phyloP scores from a whole-genome alignment of 1,140 invertebrate genomes.

The Achroia grisella region DNA sequence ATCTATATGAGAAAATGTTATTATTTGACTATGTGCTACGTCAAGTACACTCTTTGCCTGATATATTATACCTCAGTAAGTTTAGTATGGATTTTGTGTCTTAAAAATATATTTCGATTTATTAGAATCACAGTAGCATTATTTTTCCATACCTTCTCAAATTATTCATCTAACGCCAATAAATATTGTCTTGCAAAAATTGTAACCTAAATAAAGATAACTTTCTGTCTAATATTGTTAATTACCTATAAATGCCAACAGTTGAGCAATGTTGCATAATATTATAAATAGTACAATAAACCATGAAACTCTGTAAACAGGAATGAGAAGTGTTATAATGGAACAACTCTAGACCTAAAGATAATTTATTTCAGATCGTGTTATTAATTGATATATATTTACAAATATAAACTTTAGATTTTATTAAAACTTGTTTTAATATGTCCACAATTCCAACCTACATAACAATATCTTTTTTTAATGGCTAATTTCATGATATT shows the following conservation, averaged over 20 bases:
- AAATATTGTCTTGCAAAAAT: no score
- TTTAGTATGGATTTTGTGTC: conserved; percentile 60
- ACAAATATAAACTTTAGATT: conserved; percentile 55
- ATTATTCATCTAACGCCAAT: neutral
- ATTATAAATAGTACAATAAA: neutral
- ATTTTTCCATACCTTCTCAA: conserved; percentile 30
- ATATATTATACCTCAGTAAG: conserved; percentile 66
- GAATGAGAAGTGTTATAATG: conserved; percentile 22
- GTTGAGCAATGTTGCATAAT: no score
- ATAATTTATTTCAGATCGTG: conserved; percentile 43
- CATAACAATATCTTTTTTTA: neutral
- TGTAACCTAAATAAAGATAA: no score
- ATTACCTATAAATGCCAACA: no score
- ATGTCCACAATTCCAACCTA: neutral
- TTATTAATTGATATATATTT: conserved; percentile 45
- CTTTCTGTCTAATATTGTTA: no score
- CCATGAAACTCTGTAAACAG: conserved; percentile 1
- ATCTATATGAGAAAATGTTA: conserved; percentile 32
- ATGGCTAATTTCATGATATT: neutral
- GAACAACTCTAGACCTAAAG: conserved; percentile 41
- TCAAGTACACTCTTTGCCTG: conserved; percentile 45
- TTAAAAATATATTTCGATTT: conserved; percentile 57
- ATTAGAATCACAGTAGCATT: conserved; percentile 49
- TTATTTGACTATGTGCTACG: conserved; percentile 33
- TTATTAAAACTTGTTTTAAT: conserved; percentile 32